Percentiles rank a stretch among this genome's conserved stretches.
Evolutionary conservation across 2,113 vertebrate species (phyloP).

Genomic region (Clupea harengus): DNA sequence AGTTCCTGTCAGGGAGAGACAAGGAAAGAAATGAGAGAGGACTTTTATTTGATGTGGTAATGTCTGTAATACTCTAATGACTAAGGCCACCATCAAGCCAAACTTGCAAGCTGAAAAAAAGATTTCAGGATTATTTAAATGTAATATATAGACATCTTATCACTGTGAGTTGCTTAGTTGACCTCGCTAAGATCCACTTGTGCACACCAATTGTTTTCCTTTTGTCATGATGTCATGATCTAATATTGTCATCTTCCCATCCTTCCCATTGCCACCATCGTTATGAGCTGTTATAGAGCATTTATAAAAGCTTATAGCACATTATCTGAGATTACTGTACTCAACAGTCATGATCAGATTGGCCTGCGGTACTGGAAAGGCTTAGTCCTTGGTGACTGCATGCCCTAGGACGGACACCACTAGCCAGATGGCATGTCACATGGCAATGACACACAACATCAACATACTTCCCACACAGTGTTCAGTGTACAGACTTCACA

Average conservation of each 20-base stretch:
- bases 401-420: background rate
- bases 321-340: background rate
- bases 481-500: too few species aligned
- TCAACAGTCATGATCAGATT: background rate
- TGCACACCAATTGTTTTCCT: background rate
- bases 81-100: too few species aligned
- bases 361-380: background rate
- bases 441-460: too few species aligned
- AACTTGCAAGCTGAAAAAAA: too few species aligned
- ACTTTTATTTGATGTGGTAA: background rate
- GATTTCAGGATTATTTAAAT: background rate
- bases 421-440: background rate
- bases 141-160: too few species aligned
- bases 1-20: conserved; percentile 59
- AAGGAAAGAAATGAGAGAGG: background rate
- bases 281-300: background rate
- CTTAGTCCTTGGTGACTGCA: background rate
- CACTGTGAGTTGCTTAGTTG: background rate
- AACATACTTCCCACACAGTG: background rate
- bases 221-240: background rate
- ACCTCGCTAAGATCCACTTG: background rate
- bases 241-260: background rate
- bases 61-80: background rate
- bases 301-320: background rate
- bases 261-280: background rate